phyloP scores from a whole-genome alignment of 2,888 invertebrate genomes.

The Lobophora halterata region DNA sequence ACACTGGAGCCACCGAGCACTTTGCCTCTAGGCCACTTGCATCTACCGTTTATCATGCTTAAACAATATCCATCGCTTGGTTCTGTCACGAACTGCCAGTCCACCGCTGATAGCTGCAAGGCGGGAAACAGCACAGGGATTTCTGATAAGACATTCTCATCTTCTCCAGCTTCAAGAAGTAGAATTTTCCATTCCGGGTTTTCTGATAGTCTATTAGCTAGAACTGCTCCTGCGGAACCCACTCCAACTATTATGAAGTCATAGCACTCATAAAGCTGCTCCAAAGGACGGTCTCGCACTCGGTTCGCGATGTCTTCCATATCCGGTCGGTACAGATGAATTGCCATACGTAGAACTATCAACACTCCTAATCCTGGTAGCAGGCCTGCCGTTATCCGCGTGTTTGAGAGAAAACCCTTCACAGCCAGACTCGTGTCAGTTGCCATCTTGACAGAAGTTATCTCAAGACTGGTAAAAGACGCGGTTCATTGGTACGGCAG shows the following conservation, averaged over 20 bases:
- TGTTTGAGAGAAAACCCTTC: conserved; percentile 76
- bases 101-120: conserved; percentile 86
- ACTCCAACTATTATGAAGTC: conserved; percentile 91
- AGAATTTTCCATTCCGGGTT: conserved; percentile 86
- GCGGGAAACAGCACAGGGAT: conserved; percentile 86
- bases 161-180: conserved; percentile 89
- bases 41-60: conserved; percentile 82
- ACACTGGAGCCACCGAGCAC: conserved; percentile 90
- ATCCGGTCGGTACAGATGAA: conserved; percentile 84
- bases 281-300: conserved; percentile 76
- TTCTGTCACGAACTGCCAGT: conserved; percentile 92
- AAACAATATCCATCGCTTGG: conserved; percentile 85
- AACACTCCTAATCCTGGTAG: conserved; percentile 84
- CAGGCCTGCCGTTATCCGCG: conserved; percentile 83
- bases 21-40: conserved; percentile 90
- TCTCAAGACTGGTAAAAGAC: conserved; percentile 22
- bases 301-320: conserved; percentile 85
- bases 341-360: conserved; percentile 82
- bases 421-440: conserved; percentile 44
- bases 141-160: conserved; percentile 86
- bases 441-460: conserved; percentile 43
- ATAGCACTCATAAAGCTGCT: conserved; percentile 81
- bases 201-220: conserved; percentile 90
- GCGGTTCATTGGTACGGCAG: conserved; percentile 32
- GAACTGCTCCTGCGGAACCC: conserved; percentile 90